Evolutionary conservation across 2,888 invertebrate species (phyloP), one percentile per base, ranked within the genome.

Genomic region (Hemaris fuciformis): DNA sequence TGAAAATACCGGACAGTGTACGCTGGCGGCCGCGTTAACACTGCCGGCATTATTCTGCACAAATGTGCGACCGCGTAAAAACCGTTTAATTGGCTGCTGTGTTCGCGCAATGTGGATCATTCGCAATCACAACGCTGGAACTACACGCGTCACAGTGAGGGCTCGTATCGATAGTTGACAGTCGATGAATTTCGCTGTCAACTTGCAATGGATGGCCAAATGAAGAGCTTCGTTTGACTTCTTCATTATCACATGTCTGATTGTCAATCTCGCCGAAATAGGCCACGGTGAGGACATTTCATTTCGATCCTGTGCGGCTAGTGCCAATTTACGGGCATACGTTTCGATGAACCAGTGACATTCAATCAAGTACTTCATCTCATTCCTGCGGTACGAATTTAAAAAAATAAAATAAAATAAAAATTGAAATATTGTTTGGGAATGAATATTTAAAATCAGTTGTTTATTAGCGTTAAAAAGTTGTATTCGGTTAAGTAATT

Each of bases 1-100:
- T 41, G 25, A 34, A 31, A 43, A 48, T 31, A 41, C 43, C 67
- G 66, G 64, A 59, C 69, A 61, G 65, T 64, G 71, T 67, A 68
- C 70, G 71, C 66, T 68, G 67, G 57, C 68, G 68, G 73, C 72
- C 72, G 69, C 71, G 75, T 75, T 76, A 77, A 76, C 66, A 70
- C 66, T 57, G 13, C 70, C 64, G 67, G 65, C 83, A 85, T 88
- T 84, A 86, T 84, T 82, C 83, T 77, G 73, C 78, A 77, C 81
- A 83, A 85, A 88, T 87, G 85, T 82, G 84, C 73, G 84, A 82
- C 79, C 73, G 85, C 82, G 88, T 89, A 91, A 91, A 91, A 91
- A 91, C 84, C 84, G 83, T 85, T 88, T 89, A 89, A 91, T 91
- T 90, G 89, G 83, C 79, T 66, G 73, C 76, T 70, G 75, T 71